Evolutionary conservation across 2,113 vertebrate genomes (phyloP).

Genomic region (Hystrix brachyura): DNA sequence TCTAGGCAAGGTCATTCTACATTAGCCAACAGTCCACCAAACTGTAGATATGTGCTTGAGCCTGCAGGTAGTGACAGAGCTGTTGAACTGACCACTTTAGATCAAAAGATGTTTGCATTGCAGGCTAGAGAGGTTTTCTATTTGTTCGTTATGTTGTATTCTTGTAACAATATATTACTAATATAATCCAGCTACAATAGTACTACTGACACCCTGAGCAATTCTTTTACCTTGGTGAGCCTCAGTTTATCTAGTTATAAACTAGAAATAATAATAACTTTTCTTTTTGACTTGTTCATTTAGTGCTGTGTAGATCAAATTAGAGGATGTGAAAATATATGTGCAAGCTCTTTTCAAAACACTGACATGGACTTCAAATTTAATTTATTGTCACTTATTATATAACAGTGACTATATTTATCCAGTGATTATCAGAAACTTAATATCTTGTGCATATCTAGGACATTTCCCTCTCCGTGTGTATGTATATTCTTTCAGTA

Average conservation of each 20-base stretch:
- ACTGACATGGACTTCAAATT: conserved; percentile 6
- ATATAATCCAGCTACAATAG: background rate
- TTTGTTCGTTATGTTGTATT: background rate
- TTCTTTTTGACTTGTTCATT: background rate
- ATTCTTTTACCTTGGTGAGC: background rate
- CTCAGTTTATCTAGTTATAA: background rate
- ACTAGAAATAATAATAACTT: conserved; percentile 20
- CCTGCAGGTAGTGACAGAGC: background rate
- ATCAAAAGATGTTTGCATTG: background rate
- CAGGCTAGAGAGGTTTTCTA: background rate
- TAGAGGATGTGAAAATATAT: background rate
- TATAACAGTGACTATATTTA: background rate
- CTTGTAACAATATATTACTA: background rate
- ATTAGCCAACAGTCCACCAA: background rate
- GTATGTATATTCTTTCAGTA: background rate
- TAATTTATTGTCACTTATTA: background rate
- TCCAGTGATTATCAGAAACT: background rate
- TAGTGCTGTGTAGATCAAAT: background rate
- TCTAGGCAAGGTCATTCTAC: background rate
- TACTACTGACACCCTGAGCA: background rate
- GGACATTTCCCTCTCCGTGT: background rate
- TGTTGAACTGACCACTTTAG: background rate
- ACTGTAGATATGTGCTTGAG: background rate
- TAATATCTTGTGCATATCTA: background rate
- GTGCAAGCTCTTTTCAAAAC: conserved; percentile 20